These are phyloP conservation scores for Pogonocichla stellata DNA, from an alignment of 2,113 vertebrate genomes.

Conservation along the genomic window DNA sequence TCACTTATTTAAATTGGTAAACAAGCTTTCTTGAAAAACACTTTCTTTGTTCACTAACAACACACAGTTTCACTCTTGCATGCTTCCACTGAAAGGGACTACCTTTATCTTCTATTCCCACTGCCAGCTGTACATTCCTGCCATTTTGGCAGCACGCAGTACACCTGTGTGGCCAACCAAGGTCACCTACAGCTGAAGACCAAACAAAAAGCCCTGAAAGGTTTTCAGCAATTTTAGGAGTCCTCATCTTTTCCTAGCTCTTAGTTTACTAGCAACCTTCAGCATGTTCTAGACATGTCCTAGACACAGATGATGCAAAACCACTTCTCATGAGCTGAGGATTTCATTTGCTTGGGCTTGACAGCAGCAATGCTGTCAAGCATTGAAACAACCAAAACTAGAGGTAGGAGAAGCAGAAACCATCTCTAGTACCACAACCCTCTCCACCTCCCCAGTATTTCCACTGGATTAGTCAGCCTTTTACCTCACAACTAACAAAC, in stretches of 20 bases:
- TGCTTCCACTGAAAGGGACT: neutral
- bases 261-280: neutral
- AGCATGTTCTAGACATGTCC: neutral
- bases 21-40: neutral
- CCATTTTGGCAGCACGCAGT: neutral
- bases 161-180: neutral
- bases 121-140: neutral
- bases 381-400: neutral
- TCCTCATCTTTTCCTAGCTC: neutral
- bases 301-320: neutral
- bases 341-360: neutral
- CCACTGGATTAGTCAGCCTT: neutral
- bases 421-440: too few relatives aligned
- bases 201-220: neutral
- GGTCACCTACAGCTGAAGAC: neutral
- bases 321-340: neutral
- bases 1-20: neutral
- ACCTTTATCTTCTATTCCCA: neutral
- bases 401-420: neutral
- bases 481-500: neutral
- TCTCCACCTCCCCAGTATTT: neutral
- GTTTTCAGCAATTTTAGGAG: neutral
- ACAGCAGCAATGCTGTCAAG: neutral
- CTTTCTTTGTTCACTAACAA: neutral
- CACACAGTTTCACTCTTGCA: neutral